phyloP scores from a whole-genome alignment of 1,140 invertebrate species.

The Polypedilum vanderplanki region DNA sequence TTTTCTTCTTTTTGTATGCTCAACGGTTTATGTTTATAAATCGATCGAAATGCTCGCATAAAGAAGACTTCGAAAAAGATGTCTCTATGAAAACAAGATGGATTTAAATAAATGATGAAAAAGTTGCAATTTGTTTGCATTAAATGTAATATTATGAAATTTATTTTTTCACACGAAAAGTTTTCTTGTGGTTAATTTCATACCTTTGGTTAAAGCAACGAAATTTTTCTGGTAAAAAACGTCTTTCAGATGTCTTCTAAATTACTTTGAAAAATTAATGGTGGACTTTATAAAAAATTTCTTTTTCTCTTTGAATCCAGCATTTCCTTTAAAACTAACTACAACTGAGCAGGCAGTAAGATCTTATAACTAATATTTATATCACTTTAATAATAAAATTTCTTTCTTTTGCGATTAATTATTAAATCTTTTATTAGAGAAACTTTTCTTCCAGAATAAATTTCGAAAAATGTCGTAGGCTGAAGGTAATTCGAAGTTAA shows the following conservation, averaged over 20 bases:
- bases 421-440: too few species aligned
- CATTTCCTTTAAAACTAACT: background rate
- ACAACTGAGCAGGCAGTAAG: background rate
- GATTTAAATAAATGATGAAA: background rate
- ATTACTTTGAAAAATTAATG: background rate
- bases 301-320: background rate
- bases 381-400: background rate
- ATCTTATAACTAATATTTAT: background rate
- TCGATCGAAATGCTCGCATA: conserved; percentile 9
- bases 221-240: background rate
- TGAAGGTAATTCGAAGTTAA: too few species aligned
- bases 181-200: too few species aligned
- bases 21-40: conserved; percentile 8
- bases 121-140: too few species aligned
- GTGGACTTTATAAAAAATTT: background rate
- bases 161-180: too few species aligned
- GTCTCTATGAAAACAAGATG: background rate
- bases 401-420: background rate
- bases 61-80: conserved; percentile 4
- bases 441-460: too few species aligned
- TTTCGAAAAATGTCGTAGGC: too few species aligned
- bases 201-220: background rate
- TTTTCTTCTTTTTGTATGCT: background rate
- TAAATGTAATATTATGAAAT: too few species aligned
- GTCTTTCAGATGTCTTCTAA: background rate